Evolutionary conservation across 2,113 vertebrate species (phyloP).

Genomic region (Leptocoma aspasia): DNA sequence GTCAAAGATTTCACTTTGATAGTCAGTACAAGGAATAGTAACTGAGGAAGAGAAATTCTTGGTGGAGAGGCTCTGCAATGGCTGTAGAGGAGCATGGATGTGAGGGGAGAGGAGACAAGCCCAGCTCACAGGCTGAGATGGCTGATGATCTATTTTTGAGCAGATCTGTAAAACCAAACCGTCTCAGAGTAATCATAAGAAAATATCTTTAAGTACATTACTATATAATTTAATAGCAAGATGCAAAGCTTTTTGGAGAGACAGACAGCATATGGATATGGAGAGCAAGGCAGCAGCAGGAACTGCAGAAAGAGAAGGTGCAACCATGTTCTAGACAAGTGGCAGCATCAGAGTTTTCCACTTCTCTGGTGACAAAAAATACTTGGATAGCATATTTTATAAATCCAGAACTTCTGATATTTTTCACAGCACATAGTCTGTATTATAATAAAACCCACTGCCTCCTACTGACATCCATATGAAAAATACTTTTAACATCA

Average conservation of each 20-base stretch:
- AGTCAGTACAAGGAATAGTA: background rate
- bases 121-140: background rate
- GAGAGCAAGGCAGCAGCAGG: background rate
- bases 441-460: background rate
- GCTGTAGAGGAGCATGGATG: background rate
- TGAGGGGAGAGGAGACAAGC: background rate
- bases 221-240: background rate
- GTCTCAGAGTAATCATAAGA: background rate
- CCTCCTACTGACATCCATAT: background rate
- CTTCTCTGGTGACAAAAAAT: background rate
- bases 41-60: background rate
- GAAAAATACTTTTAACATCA: background rate
- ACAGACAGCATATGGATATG: background rate
- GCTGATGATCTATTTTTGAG: background rate
- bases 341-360: background rate
- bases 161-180: background rate
- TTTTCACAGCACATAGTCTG: background rate
- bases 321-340: background rate
- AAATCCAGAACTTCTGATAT: background rate
- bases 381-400: background rate
- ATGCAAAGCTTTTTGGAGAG: background rate
- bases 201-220: background rate
- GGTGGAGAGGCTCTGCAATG: background rate
- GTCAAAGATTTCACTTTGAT: background rate
- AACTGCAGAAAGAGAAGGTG: background rate